Evolutionary conservation across 2,888 invertebrate species (phyloP).

Genomic region (Pantelozetes paolii): DNA sequence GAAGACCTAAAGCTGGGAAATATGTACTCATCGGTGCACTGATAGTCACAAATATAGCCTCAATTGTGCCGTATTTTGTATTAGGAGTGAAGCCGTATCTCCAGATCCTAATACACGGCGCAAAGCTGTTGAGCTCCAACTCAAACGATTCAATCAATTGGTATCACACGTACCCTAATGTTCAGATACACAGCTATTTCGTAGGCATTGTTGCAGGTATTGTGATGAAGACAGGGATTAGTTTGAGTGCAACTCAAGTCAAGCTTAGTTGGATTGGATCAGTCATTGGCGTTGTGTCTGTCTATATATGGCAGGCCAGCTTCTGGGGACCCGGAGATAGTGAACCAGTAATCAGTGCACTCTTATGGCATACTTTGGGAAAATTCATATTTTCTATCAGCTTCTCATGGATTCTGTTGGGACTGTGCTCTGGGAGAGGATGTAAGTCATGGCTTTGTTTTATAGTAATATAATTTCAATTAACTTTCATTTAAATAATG

Average conservation of each 20-base stretch:
- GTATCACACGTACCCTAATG: constrained; percentile 18
- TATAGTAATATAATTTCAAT: neutral
- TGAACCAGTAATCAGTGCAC: constrained; percentile 18
- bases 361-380: constrained; percentile 3
- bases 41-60: neutral
- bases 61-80: neutral
- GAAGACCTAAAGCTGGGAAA: neutral
- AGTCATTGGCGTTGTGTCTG: neutral
- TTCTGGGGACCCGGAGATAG: neutral
- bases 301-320: constrained; percentile 5
- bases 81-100: constrained; percentile 13
- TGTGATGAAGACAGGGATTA: constrained; percentile 10
- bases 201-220: constrained; percentile 1
- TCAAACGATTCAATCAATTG: constrained; percentile 12
- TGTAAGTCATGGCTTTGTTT: neutral
- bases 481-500: no score
- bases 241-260: neutral
- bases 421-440: constrained; percentile 5
- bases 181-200: constrained; percentile 8
- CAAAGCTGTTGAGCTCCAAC: constrained; percentile 1
- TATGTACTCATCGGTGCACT: neutral
- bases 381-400: neutral
- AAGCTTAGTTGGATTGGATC: neutral
- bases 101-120: constrained; percentile 20
- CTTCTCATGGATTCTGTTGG: constrained; percentile 11